phyloP scores from a whole-genome alignment of 2,797 vertebrate genomes.

The Steatocranus sp. region DNA sequence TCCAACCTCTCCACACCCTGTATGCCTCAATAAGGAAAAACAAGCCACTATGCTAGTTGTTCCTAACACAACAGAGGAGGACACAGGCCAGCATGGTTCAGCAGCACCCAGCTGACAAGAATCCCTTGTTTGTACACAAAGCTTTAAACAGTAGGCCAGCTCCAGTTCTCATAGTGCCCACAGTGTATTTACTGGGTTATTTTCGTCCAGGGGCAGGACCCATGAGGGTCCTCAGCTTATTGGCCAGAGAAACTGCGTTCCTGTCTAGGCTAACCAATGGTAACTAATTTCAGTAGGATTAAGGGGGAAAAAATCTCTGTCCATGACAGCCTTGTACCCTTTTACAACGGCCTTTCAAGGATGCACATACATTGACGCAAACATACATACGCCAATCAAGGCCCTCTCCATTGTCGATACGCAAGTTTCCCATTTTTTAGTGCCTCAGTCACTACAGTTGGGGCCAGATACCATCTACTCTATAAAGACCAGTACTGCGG shows the following conservation, averaged over 20 bases:
- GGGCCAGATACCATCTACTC: slow-evolving; percentile 21
- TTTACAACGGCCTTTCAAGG: slow-evolving; percentile 44
- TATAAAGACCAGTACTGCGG: slow-evolving; percentile 4
- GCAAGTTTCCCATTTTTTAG: background rate
- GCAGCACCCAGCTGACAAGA: slow-evolving; percentile 58
- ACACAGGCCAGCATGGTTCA: slow-evolving; percentile 45
- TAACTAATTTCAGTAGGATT: slow-evolving; percentile 33
- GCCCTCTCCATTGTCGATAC: background rate
- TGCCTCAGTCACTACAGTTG: background rate
- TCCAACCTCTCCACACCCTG: background rate
- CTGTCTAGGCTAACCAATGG: slow-evolving; percentile 54
- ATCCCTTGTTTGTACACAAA: slow-evolving; percentile 73
- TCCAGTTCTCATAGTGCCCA: slow-evolving; percentile 64
- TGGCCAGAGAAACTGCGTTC: slow-evolving; percentile 48
- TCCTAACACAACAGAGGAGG: slow-evolving; percentile 48
- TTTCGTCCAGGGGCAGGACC: slow-evolving; percentile 65
- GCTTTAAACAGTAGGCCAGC: slow-evolving; percentile 53
- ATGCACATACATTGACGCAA: background rate
- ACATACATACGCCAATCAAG: background rate
- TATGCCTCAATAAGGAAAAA: slow-evolving; percentile 9
- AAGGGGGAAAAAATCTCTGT: background rate
- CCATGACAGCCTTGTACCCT: slow-evolving; percentile 54
- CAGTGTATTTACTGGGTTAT: slow-evolving; percentile 78
- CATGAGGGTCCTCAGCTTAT: slow-evolving; percentile 45
- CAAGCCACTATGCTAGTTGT: slow-evolving; percentile 34